Conservation (phyloP, 2,797 vertebrate genomes). For the Dermochelys coriacea region DNA sequence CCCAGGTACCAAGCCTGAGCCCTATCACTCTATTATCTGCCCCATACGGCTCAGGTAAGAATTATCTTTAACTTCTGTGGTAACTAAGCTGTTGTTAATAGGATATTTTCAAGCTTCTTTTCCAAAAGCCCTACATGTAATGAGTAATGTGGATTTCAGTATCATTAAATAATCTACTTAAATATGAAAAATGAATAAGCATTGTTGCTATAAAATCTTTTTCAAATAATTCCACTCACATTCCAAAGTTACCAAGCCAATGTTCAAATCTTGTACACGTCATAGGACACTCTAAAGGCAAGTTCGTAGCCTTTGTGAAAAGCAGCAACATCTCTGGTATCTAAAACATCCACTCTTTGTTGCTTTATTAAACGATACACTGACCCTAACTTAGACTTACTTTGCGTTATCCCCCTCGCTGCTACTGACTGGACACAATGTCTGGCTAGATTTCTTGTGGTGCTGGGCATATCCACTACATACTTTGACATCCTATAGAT, state of each 20-base stretch:
- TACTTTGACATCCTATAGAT: background rate
- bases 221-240: background rate
- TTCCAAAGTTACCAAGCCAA: background rate
- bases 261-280: background rate
- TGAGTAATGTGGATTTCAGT: background rate
- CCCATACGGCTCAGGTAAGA: background rate
- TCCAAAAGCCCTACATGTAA: background rate
- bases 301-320: conserved; percentile 13
- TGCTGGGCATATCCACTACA: background rate
- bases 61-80: background rate
- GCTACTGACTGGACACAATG: background rate
- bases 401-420: background rate
- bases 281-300: background rate
- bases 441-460: background rate
- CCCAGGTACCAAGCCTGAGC: background rate
- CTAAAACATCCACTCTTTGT: background rate
- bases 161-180: background rate
- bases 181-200: background rate
- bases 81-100: background rate
- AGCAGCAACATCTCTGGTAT: background rate
- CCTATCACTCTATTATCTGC: background rate
- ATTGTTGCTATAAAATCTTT: background rate
- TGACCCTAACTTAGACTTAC: background rate
- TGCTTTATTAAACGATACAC: background rate
- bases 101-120: background rate